A percentile compares a stretch with the other conserved stretches of the same genome.
phyloP scores from a whole-genome alignment of 2,113 vertebrate genomes.

The Colossoma macropomum region DNA sequence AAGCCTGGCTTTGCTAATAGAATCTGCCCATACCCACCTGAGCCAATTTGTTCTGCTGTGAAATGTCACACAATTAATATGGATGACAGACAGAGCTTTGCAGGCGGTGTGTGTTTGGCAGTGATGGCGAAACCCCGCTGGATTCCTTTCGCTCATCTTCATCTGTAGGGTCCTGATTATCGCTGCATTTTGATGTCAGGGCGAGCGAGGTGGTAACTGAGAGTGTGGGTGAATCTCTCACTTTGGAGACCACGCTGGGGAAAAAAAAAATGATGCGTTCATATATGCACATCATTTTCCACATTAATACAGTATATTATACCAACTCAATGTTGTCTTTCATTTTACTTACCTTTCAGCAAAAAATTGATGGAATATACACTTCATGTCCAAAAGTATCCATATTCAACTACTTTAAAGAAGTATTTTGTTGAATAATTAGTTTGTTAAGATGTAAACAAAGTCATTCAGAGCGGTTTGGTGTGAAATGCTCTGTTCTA shows the following conservation, averaged over 20 bases:
- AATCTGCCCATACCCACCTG: slow-evolving; percentile 47
- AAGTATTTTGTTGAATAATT: no score
- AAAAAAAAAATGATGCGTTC: no score
- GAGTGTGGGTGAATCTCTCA: slow-evolving; percentile 58
- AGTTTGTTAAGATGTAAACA: no score
- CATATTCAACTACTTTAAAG: no score
- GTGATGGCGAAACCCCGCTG: slow-evolving; percentile 30
- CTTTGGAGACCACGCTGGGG: slow-evolving; percentile 13
- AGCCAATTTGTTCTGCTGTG: slow-evolving; percentile 61
- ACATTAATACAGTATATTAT: no score
- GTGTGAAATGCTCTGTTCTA: no score
- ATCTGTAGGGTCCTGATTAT: slow-evolving; percentile 70
- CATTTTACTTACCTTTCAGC: no score
- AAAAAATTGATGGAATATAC: no score
- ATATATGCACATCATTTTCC: no score
- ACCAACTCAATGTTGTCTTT: no score
- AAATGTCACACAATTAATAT: slow-evolving; percentile 68
- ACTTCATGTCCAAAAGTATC: no score
- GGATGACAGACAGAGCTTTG: slow-evolving; percentile 60
- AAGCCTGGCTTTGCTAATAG: slow-evolving; percentile 9
- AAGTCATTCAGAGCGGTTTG: no score
- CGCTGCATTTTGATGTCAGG: slow-evolving; percentile 67
- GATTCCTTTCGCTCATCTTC: slow-evolving; percentile 35
- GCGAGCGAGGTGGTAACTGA: slow-evolving; percentile 70
- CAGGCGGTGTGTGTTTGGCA: slow-evolving; percentile 43